Conservation (phyloP, 92 coral and sea anemone genomes). For the Parazoanthus darwini region DNA sequence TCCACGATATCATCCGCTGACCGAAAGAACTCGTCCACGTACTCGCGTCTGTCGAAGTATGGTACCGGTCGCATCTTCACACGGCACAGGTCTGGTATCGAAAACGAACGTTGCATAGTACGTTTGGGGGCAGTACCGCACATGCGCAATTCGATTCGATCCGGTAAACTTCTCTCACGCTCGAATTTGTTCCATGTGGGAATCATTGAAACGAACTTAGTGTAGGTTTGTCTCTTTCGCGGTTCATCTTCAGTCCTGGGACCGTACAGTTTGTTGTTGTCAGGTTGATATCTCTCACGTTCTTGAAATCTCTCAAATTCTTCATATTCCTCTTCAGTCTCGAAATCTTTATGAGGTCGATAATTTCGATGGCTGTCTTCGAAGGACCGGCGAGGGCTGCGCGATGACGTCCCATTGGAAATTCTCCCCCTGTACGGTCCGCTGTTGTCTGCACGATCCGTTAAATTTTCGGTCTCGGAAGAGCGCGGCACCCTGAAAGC, state of each 20-base stretch:
- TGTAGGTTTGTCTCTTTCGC: constrained; percentile 47
- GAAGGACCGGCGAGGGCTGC: background rate
- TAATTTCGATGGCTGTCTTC: background rate
- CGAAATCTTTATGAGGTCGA: background rate
- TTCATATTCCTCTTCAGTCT: constrained; percentile 1
- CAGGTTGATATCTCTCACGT: background rate
- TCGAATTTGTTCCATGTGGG: constrained; percentile 52
- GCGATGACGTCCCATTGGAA: background rate
- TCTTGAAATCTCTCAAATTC: background rate
- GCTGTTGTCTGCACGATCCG: background rate
- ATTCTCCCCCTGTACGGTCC: background rate
- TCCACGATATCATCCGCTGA: constrained; percentile 48
- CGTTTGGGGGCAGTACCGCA: constrained; percentile 55
- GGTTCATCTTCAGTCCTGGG: constrained; percentile 14
- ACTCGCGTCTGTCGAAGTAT: constrained; percentile 29
- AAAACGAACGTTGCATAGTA: constrained; percentile 52
- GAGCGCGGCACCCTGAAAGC: constrained; percentile 31
- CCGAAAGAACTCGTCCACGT: constrained; percentile 57
- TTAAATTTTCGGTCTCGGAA: background rate
- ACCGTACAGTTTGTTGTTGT: constrained; percentile 3
- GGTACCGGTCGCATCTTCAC: constrained; percentile 70
- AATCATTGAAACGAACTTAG: constrained; percentile 73
- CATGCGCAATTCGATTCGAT: constrained; percentile 88
- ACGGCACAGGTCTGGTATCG: constrained; percentile 82
- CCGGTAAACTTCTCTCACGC: constrained; percentile 70